Evolutionary conservation across 1,140 invertebrate species (phyloP), one percentile per base, ranked within the genome.

Genomic region (Apis florea): DNA sequence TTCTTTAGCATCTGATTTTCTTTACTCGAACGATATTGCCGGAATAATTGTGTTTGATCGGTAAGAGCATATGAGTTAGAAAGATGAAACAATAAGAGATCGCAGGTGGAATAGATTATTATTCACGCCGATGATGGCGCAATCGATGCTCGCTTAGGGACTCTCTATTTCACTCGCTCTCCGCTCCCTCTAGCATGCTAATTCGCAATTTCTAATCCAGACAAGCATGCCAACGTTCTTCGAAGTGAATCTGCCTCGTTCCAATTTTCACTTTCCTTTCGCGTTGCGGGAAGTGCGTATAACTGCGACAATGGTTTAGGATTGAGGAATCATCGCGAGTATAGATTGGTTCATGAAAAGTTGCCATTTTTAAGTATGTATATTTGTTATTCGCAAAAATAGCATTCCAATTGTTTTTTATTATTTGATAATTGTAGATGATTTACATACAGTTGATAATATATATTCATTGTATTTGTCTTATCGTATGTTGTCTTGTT

Each of bases 251-350:
- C 85, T 74, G 79, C 68, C 81, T 73, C 86, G 91, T 93, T 91
- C 86, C 85, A 89, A 92, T 92, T 92, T 93, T 93, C 92, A 93
- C 93, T 93, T 93, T 93, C 90, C 89, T 91, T 89, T 92, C 90
- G 83, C 87, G 85, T 88, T 85, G 76, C 73, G 71, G 79, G 82
- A 83, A 83, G 78, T 76, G 83, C 31, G 63, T 40, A 66, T 40
- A 53, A 69, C 49, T 2, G 0, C 53, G 40, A 69, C 17, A 51
- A 47, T 40, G 26, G 19, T 47, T 10, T 6, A 49, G 19, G 19
- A 13, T 12, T 19, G 17, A 13, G 9, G 10, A 53, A 63, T 53
- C 72, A 49, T 47, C 31, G 56, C n/a, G 47, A 21, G 58, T 31
- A 31, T 10, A 26, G 26, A 17, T 6, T 40, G 17, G 15, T 1